phyloP scores from a whole-genome alignment of 1,140 invertebrate genomes.

The Akabosia matsudoensis region DNA sequence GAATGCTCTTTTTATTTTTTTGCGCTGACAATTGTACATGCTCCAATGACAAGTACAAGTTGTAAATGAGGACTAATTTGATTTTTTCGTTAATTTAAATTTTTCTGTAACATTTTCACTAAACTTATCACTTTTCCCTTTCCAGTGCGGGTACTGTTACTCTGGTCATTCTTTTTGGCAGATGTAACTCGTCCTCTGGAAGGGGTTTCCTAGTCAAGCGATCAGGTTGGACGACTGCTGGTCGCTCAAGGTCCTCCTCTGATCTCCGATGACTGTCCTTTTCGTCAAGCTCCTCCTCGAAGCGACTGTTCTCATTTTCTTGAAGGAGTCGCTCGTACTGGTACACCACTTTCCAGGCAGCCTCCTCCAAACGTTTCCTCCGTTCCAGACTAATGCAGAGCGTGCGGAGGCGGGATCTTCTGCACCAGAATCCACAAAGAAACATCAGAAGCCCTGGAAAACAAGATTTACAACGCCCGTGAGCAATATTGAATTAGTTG shows the following conservation, averaged over 20 bases:
- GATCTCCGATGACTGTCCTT: neutral
- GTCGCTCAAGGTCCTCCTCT: neutral
- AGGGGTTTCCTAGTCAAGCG: too few relatives aligned
- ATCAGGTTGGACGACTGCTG: neutral
- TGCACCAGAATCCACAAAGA: neutral
- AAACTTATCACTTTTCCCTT: too few relatives aligned
- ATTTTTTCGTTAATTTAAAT: too few relatives aligned
- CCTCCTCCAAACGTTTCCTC: neutral
- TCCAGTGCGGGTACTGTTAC: too few relatives aligned
- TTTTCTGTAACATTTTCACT: too few relatives aligned
- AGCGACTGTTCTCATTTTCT: neutral
- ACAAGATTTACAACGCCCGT: neutral
- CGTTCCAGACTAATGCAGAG: neutral
- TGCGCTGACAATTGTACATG: too few relatives aligned
- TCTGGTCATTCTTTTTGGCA: too few relatives aligned
- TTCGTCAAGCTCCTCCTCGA: neutral
- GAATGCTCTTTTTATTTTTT: too few relatives aligned
- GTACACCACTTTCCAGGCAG: conserved; percentile 12
- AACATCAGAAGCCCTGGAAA: neutral
- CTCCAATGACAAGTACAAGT: too few relatives aligned
- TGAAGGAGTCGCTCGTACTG: neutral
- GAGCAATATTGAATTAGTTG: neutral
- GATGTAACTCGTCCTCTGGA: too few relatives aligned
- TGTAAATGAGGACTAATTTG: too few relatives aligned
- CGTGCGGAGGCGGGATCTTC: neutral